Evolutionary conservation across 2,113 vertebrate species (phyloP), one percentile per base, ranked within the genome.

Genomic region (Junco hyemalis): DNA sequence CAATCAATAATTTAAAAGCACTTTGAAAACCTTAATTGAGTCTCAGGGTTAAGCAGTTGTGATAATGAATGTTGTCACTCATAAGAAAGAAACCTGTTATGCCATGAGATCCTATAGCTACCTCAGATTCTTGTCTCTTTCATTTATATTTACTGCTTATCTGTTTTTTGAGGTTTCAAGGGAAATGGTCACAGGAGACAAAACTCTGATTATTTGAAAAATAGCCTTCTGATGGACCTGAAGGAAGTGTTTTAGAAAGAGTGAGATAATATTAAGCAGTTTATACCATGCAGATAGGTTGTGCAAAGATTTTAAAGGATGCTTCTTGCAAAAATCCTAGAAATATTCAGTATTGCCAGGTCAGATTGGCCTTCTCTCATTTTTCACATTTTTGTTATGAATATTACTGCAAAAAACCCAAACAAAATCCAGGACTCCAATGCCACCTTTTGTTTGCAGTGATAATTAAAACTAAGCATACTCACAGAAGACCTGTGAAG

Each of bases 11-110:
- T 86, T 83, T 63, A 54, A 88, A 93, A 74, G 33, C 51, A 66
- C 17, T 90, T 90, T 80, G 31, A 82, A 90, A 70, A 8, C 26
- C 33, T 81, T 92, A 86, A 92, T 53, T 93, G 64, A 90, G 60
- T 69, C 9, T 26, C 22, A 60, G 64, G 31, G 35, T 91, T 89
- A 82, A 93, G 16, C 19, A 81, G 36, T 53, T 51, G 21, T n/a
- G 24, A 16, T 86, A 91, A 74, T 81, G 70, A 50, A 63, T n/a
- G 14, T 51, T 91, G 66, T 81, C 61, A 81, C 35, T 38, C 13
- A 12, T 48, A 85, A 72, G 77, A 77, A 90, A 61, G 50, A 83
- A 82, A 65, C 33, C 16, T 51, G 21, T 61, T 80, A 56, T 12
- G 5, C 31, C 14, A 31, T 51, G 10, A 90, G 22, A 53, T 92